Conservation (phyloP, 2,113 vertebrate species). For the Cranoglanis bouderius region DNA sequence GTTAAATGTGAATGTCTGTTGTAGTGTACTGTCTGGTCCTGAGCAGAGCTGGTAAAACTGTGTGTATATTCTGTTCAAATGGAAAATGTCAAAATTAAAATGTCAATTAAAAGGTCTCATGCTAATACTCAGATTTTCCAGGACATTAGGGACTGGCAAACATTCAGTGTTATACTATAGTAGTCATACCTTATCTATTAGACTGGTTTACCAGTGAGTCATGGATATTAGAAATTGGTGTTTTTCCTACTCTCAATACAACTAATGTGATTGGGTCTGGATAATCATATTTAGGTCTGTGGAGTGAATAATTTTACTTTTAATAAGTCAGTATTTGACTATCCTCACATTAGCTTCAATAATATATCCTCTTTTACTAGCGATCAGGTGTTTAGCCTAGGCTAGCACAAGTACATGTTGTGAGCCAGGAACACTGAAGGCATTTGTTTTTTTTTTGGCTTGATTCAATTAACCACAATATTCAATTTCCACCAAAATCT, state of each 20-base stretch:
- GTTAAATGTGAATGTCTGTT: neutral
- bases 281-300: neutral
- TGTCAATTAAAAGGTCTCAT: neutral
- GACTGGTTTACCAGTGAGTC: neutral
- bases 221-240: neutral
- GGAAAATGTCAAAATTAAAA: neutral
- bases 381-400: neutral
- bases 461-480: neutral
- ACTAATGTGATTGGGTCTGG: neutral
- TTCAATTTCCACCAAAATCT: neutral
- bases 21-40: neutral
- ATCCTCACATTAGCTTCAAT: neutral
- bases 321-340: neutral
- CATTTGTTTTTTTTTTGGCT: neutral
- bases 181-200: conserved; percentile 1
- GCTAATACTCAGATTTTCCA: neutral
- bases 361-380: neutral
- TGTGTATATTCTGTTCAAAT: neutral
- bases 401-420: neutral
- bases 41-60: neutral
- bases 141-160: neutral
- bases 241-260: neutral
- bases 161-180: neutral
- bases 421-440: neutral
- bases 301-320: neutral